phyloP scores from a whole-genome alignment of 2,113 vertebrate genomes.

The Campylorhamphus procurvoides region DNA sequence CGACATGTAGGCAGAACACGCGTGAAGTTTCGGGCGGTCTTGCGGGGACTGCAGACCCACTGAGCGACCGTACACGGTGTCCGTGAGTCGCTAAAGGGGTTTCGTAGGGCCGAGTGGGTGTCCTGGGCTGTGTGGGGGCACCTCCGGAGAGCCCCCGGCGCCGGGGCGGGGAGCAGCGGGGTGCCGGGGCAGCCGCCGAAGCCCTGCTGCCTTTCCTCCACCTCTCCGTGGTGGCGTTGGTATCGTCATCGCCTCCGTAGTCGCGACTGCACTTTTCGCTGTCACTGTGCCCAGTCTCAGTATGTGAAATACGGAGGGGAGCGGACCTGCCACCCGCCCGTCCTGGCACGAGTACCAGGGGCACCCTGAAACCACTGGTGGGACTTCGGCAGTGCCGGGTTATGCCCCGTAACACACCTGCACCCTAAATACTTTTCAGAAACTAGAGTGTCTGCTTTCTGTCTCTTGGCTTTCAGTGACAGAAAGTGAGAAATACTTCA shows the following conservation, averaged over 20 bases:
- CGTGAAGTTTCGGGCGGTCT: not conserved
- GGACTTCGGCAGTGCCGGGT: not conserved
- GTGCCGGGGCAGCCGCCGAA: accelerated
- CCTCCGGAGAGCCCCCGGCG: too few species aligned
- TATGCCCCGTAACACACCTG: not conserved
- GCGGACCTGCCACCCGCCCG: accelerated
- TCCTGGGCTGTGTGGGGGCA: not conserved
- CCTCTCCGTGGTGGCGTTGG: accelerated
- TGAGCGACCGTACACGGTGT: not conserved
- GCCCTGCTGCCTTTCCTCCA: not conserved
- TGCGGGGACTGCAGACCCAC: not conserved
- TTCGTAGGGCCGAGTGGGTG: not conserved
- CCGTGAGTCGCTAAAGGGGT: not conserved
- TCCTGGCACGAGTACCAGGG: not conserved
- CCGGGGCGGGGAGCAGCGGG: too few species aligned
- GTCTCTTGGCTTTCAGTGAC: not conserved
- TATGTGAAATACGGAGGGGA: accelerated
- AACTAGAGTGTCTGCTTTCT: not conserved
- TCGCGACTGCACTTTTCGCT: not conserved
- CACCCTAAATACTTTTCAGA: not conserved
- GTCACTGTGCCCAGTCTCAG: accelerated
- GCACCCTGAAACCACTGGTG: accelerated
- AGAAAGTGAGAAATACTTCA: not conserved
- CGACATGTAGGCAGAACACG: not conserved
- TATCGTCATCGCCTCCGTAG: accelerated